These are phyloP conservation scores for Gadus macrocephalus DNA, from an alignment of 2,113 vertebrate species.

Conservation along the genomic window DNA sequence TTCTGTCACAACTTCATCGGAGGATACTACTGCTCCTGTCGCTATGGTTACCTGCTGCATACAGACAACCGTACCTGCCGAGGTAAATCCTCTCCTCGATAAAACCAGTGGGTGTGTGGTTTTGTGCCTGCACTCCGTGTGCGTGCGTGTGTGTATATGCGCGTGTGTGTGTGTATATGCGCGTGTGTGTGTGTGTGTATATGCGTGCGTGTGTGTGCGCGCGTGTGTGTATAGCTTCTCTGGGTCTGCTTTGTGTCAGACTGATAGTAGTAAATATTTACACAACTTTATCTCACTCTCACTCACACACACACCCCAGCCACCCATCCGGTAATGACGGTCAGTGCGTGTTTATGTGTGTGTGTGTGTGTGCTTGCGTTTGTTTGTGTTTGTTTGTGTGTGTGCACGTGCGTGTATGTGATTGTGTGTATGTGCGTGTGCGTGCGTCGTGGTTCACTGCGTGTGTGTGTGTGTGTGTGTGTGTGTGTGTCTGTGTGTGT, in stretches of 20 bases:
- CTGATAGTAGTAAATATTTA: constrained; percentile 58
- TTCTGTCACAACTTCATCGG: constrained; percentile 95
- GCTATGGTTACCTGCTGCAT: constrained; percentile 91
- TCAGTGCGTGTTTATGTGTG: no score
- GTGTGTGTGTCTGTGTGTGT: no score
- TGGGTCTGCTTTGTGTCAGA: constrained; percentile 39
- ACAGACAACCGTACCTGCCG: constrained; percentile 91
- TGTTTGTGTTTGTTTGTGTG: no score
- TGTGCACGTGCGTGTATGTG: no score
- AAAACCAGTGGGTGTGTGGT: neutral
- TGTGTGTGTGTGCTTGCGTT: no score
- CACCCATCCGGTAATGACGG: no score
- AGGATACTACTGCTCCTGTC: constrained; percentile 95
- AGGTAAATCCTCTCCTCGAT: constrained; percentile 66
- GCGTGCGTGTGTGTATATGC: neutral
- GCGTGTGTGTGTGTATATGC: constrained; percentile 5
- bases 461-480: neutral
- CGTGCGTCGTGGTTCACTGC: neutral
- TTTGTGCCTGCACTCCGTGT: constrained; percentile 1
- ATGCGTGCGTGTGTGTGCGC: constrained; percentile 18
- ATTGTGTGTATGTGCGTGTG: no score
- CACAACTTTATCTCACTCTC: constrained; percentile 1
- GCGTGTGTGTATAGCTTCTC: neutral
- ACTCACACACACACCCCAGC: no score
- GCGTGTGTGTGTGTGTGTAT: neutral